Base-by-base conservation (phyloP, 2,888 invertebrate genomes). In the Rhogogaster chlorosoma region DNA sequence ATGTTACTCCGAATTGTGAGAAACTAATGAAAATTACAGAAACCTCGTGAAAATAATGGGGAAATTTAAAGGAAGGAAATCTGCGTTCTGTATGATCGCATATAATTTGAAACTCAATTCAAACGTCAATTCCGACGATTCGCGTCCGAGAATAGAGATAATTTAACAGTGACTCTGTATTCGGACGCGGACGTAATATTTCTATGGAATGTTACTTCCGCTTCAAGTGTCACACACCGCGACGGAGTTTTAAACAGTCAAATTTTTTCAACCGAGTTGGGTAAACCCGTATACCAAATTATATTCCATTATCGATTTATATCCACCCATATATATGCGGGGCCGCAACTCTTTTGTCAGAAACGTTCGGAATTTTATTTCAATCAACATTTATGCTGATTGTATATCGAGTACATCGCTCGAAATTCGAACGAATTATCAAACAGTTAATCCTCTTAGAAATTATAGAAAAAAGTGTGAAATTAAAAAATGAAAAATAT, bases 141-240 rank as follows among this genome's bases (percentile, higher is more conserved):
- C 32, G 29, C 32, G 77, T 77, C 77, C 45, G 53, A 53, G 53
- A 77, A 77, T 53, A 77, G 77, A 77, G 77, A 77, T 77, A 77
- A 77, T 77, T 77, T 49, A 15, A 45, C 77, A 29, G 77, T 77
- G 77, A 22, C 77, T 77, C 77, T 77, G 26, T n/a, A 67, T 77
- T 77, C 77, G 77, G 77, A 77, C 53, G 49, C 3, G 12, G 6
- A 29, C n/a, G 18, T 77, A 15, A 12, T 53, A 29, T 45, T 38
- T 49, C 26, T 77, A 38, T n/a, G 22, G 38, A 38, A 53, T 12
- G 26, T 22, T n/a, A 53, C 53, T 45, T 49, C 77, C 53, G 29
- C 26, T 42, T 29, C 9, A n/a, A 15, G 38, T 42, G 22, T 26
- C 26, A 57, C 22, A 22, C 22, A 22, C 1, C 22, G 22, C 22